phyloP scores from a whole-genome alignment of 2,113 vertebrate species.

The Mobula hypostoma region DNA sequence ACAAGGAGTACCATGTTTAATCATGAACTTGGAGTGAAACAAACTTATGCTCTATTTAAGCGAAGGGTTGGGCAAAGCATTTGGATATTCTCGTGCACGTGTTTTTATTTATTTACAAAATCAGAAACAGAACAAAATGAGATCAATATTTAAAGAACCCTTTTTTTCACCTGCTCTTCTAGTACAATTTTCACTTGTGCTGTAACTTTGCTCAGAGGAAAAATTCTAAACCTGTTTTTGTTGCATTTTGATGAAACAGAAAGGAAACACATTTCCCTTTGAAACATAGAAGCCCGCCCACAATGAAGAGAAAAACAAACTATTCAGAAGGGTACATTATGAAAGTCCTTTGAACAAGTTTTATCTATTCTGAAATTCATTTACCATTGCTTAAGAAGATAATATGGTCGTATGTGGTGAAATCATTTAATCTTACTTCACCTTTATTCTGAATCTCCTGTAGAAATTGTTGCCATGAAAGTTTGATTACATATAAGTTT shows the following conservation, averaged over 20 bases:
- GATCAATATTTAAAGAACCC: background rate
- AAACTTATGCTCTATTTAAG: background rate
- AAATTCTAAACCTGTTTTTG: background rate
- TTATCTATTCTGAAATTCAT: background rate
- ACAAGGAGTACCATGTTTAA: background rate
- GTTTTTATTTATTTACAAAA: background rate
- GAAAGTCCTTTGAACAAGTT: background rate
- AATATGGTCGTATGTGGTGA: background rate
- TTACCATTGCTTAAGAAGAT: background rate
- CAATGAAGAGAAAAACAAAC: background rate
- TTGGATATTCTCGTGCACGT: background rate
- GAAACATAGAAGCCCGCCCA: background rate
- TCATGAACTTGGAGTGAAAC: slow-evolving; percentile 22
- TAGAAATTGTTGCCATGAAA: background rate
- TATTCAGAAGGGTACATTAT: background rate
- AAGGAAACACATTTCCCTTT: background rate
- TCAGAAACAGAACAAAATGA: background rate
- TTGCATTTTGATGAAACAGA: background rate
- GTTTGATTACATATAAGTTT: background rate
- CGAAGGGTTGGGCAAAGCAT: background rate
- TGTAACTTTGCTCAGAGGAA: too few relatives aligned
- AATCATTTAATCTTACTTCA: background rate
- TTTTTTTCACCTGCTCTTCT: background rate
- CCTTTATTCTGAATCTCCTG: background rate
- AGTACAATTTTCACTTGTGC: background rate